Percentiles rank a stretch among this genome's conserved stretches.
These are phyloP conservation scores for Yasuhikotakia modesta DNA, from an alignment of 2,797 vertebrate species.

Conservation along the genomic window DNA sequence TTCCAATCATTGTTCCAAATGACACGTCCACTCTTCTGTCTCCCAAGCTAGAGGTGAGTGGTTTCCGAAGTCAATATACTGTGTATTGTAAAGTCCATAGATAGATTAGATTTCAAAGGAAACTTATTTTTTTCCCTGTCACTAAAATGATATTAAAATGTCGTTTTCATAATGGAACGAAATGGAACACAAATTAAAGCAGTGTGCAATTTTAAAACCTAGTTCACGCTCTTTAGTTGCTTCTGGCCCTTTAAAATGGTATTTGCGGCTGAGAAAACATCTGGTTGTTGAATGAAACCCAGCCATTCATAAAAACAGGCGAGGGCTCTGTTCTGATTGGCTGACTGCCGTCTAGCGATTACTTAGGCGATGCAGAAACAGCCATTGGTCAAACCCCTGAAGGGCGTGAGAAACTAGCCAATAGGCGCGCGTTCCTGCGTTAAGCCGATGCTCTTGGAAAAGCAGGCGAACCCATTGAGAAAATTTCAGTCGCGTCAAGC, in stretches of 20 bases:
- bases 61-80: slow-evolving; percentile 30
- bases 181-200: background rate
- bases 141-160: background rate
- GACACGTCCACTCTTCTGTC: slow-evolving; percentile 21
- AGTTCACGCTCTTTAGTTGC: background rate
- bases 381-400: slow-evolving; percentile 67
- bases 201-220: background rate
- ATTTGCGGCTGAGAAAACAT: slow-evolving; percentile 58
- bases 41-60: slow-evolving; percentile 6
- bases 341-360: slow-evolving; percentile 38
- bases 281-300: slow-evolving; percentile 76
- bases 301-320: slow-evolving; percentile 80
- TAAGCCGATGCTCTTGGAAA: slow-evolving; percentile 46
- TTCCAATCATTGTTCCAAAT: slow-evolving; percentile 19
- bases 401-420: slow-evolving; percentile 60
- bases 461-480: slow-evolving; percentile 74
- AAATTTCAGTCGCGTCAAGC: slow-evolving; percentile 70
- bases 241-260: slow-evolving; percentile 71
- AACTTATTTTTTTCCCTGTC: too few relatives aligned
- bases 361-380: background rate
- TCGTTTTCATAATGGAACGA: background rate
- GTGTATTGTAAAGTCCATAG: background rate
- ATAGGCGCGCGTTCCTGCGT: slow-evolving; percentile 49
- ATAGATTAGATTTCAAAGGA: background rate
- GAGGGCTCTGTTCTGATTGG: slow-evolving; percentile 56